Percentiles rank a stretch among this genome's conserved stretches.
phyloP scores from a whole-genome alignment of 2,888 invertebrate genomes.

The Tanytarsus gracilentus region DNA sequence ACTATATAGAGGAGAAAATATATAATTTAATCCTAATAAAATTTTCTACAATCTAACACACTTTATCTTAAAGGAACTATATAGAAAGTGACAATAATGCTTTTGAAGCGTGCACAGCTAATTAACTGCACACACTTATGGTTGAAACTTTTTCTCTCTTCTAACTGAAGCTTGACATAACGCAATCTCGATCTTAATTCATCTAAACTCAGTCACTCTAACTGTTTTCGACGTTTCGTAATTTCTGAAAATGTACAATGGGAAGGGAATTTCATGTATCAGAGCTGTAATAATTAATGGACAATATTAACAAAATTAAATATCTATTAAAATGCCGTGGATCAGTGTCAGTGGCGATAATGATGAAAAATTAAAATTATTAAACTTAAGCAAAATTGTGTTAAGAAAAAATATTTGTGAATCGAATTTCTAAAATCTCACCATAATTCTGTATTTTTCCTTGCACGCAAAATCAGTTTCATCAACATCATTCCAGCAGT shows the following conservation, averaged over 20 bases:
- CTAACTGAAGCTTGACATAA: not conserved
- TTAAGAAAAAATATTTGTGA: too few relatives aligned
- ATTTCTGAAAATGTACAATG: conserved; percentile 5
- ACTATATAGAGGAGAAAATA: not conserved
- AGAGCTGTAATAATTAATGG: not conserved
- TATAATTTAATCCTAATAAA: not conserved
- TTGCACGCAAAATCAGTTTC: conserved; percentile 72
- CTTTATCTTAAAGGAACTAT: not conserved
- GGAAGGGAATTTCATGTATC: not conserved
- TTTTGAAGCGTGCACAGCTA: too few relatives aligned
- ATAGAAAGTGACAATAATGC: too few relatives aligned
- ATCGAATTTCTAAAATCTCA: conserved; percentile 39
- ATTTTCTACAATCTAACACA: not conserved
- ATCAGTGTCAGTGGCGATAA: too few relatives aligned
- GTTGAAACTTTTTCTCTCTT: too few relatives aligned
- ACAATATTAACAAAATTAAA: too few relatives aligned
- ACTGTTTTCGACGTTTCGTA: conserved; percentile 21
- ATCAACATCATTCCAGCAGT: conserved; percentile 71
- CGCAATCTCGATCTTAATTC: conserved; percentile 4
- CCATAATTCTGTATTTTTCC: conserved; percentile 71
- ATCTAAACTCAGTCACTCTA: conserved; percentile 21
- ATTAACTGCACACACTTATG: not conserved
- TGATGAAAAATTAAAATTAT: too few relatives aligned
- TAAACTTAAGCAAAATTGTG: too few relatives aligned
- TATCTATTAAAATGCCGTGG: too few relatives aligned